Evolutionary conservation across 2,113 vertebrate genomes (phyloP).

Genomic region (Nerophis ophidion): DNA sequence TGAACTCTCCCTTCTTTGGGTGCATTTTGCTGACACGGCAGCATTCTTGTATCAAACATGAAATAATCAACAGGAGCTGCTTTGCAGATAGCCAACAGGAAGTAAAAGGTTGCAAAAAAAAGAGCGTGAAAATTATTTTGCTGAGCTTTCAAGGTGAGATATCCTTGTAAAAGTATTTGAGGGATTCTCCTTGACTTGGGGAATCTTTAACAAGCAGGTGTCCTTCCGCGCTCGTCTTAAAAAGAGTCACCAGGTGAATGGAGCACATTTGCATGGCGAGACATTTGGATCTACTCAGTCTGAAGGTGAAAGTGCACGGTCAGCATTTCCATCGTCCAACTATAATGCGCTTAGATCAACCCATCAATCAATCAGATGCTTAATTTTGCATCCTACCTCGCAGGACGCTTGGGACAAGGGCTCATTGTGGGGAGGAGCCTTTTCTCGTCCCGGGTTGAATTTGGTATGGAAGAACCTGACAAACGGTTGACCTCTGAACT

Average conservation of each 20-base stretch:
- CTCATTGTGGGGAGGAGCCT: no score
- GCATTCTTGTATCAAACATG: neutral
- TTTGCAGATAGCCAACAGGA: conserved; percentile 2
- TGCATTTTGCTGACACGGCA: conserved; percentile 1
- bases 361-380: no score
- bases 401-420: no score
- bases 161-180: no score
- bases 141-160: neutral
- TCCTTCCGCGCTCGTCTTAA: neutral
- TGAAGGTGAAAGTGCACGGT: no score
- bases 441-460: no score
- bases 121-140: neutral
- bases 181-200: neutral
- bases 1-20: neutral
- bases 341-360: no score
- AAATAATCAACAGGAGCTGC: neutral
- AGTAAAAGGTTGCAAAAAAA: neutral
- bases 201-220: conserved; percentile 1
- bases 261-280: neutral
- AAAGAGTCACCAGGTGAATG: neutral
- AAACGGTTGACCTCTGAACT: no score
- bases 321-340: no score
- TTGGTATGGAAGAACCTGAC: no score
- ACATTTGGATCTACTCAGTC: neutral
- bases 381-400: no score